These are phyloP conservation scores for Drosophila lowei DNA, from an alignment of 1,140 invertebrate species.

Conservation along the genomic window DNA sequence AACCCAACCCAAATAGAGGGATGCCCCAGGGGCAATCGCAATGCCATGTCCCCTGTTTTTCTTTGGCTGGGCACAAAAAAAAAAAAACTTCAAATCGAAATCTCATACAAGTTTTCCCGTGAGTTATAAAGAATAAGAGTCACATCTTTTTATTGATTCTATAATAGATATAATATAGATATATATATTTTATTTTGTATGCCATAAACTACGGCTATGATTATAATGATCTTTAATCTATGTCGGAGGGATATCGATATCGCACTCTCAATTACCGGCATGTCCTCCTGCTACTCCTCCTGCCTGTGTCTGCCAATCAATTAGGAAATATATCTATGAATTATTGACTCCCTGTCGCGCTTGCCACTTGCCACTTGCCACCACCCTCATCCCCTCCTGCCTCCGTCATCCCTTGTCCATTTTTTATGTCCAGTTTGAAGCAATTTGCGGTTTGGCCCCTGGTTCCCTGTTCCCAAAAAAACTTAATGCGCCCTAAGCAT, in stretches of 20 bases:
- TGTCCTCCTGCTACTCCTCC: neutral
- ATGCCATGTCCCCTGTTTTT: too few species aligned
- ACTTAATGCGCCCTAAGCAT: constrained; percentile 70
- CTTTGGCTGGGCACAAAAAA: neutral
- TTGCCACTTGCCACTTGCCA: constrained; percentile 17
- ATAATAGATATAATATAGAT: neutral
- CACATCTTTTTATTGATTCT: neutral
- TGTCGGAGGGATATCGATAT: constrained; percentile 7
- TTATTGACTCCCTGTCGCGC: constrained; percentile 56
- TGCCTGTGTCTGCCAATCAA: constrained; percentile 23
- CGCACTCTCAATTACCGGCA: constrained; percentile 39
- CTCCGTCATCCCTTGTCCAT: neutral
- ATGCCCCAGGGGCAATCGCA: too few species aligned
- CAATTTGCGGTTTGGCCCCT: constrained; percentile 63
- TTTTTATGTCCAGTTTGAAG: constrained; percentile 60
- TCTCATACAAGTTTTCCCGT: constrained; percentile 28
- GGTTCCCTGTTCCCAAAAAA: constrained; percentile 33
- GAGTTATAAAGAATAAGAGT: neutral
- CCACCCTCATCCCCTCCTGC: neutral
- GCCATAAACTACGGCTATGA: neutral
- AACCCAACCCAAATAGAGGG: neutral
- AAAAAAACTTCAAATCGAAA: constrained; percentile 41
- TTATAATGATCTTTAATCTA: constrained; percentile 9
- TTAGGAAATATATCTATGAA: constrained; percentile 51
- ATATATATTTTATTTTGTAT: neutral